These are phyloP conservation scores for Laticauda laticaudata DNA, from an alignment of 2,113 vertebrate genomes.

Conservation along the genomic window DNA sequence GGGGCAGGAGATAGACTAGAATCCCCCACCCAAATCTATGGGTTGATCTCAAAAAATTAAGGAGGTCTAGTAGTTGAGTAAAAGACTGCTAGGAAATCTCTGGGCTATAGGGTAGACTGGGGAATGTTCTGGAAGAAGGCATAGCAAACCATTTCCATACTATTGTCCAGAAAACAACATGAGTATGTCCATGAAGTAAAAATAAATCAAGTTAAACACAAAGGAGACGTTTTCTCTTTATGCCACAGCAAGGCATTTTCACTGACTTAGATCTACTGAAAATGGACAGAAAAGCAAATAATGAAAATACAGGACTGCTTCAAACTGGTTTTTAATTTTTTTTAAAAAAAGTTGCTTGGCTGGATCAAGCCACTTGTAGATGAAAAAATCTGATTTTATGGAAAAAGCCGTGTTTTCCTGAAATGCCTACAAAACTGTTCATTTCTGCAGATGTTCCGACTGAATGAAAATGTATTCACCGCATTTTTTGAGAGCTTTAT, in stretches of 20 bases:
- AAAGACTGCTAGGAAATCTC: not conserved
- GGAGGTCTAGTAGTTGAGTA: not conserved
- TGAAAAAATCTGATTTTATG: not conserved
- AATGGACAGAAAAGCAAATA: not conserved
- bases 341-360: not conserved
- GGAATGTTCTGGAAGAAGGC: not conserved
- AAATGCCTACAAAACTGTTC: not conserved
- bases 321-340: slow-evolving; percentile 1
- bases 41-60: not conserved
- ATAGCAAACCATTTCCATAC: not conserved
- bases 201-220: not conserved
- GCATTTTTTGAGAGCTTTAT: not conserved
- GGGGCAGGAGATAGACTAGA: not conserved
- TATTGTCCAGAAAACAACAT: not conserved
- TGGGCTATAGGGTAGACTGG: not conserved
- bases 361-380: not conserved
- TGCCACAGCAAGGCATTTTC: not conserved
- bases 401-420: not conserved
- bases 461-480: slow-evolving; percentile 8
- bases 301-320: not conserved
- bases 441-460: not conserved
- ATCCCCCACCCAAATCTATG: not conserved
- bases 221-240: not conserved
- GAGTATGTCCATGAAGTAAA: not conserved
- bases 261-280: not conserved